Evolutionary conservation across 2,888 invertebrate species (phyloP).

Genomic region (Siphlonurus alternatus): DNA sequence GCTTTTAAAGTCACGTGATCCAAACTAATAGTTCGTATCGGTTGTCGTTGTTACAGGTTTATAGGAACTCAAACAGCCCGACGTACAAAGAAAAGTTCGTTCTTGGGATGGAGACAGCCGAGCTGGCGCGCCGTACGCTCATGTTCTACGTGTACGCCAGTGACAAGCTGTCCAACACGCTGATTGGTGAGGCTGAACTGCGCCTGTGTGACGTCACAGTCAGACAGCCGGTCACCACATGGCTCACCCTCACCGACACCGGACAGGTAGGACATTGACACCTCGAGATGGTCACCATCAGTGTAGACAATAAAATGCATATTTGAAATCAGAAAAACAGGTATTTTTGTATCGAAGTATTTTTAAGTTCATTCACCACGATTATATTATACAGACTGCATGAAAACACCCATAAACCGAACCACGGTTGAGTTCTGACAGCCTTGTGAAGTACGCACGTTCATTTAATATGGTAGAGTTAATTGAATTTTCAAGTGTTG

Average conservation of each 20-base stretch:
- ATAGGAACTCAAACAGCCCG: slow-evolving; percentile 48
- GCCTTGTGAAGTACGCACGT: too few species aligned
- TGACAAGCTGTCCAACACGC: slow-evolving; percentile 42
- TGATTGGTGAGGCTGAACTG: slow-evolving; percentile 50
- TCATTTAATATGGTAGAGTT: too few species aligned
- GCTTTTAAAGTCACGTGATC: too few species aligned
- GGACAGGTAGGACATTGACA: slow-evolving; percentile 37
- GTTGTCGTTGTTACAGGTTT: slow-evolving; percentile 35
- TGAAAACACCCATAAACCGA: too few species aligned
- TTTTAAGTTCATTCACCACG: too few species aligned
- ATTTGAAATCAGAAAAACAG: too few species aligned
- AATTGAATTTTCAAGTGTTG: too few species aligned
- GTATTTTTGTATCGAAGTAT: too few species aligned
- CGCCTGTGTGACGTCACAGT: slow-evolving; percentile 44
- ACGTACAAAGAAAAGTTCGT: slow-evolving; percentile 62
- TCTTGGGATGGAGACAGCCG: slow-evolving; percentile 40
- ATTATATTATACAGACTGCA: too few species aligned
- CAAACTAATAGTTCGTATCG: neutral
- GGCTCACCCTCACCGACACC: slow-evolving; percentile 58
- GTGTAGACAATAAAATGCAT: too few species aligned
- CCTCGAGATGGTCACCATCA: too few species aligned
- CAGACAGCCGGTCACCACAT: slow-evolving; percentile 52
- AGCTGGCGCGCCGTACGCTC: slow-evolving; percentile 37
- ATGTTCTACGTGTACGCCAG: slow-evolving; percentile 51
- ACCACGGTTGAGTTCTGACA: too few species aligned